These are phyloP conservation scores for Trichoplusia ni DNA, from an alignment of 1,140 invertebrate species.

Conservation along the genomic window DNA sequence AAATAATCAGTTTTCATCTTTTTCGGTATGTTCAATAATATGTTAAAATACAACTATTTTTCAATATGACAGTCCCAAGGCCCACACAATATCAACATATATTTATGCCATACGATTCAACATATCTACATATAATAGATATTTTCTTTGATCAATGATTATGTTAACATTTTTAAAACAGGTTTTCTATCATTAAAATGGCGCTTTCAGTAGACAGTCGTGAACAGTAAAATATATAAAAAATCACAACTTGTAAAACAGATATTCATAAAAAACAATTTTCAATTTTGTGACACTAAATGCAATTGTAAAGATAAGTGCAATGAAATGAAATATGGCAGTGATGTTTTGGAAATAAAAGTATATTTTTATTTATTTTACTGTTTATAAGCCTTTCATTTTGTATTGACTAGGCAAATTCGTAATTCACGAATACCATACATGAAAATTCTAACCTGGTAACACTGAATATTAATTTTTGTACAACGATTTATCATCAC, in stretches of 20 bases:
- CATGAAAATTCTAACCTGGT: conserved; percentile 6
- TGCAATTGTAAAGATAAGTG: neutral
- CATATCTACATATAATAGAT: conserved; percentile 18
- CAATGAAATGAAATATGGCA: neutral
- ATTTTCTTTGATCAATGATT: conserved; percentile 6
- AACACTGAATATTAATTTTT: conserved; percentile 1
- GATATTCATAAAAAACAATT: too few species aligned
- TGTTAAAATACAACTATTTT: too few species aligned
- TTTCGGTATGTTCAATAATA: too few species aligned
- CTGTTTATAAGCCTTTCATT: neutral
- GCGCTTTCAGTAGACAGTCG: neutral
- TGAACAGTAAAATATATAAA: neutral
- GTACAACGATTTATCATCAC: neutral
- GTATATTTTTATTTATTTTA: neutral
- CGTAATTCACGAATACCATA: neutral
- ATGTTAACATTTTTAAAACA: conserved; percentile 4
- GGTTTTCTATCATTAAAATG: neutral
- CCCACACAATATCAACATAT: neutral
- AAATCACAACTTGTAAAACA: too few species aligned
- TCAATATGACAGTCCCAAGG: neutral
- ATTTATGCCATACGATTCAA: conserved; percentile 9
- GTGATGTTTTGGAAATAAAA: neutral
- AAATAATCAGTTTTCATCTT: too few species aligned
- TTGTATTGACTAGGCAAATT: neutral
- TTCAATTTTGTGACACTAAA: neutral